Evolutionary conservation across 2,888 invertebrate genomes (phyloP).

Genomic region (Xestobium rufovillosum): DNA sequence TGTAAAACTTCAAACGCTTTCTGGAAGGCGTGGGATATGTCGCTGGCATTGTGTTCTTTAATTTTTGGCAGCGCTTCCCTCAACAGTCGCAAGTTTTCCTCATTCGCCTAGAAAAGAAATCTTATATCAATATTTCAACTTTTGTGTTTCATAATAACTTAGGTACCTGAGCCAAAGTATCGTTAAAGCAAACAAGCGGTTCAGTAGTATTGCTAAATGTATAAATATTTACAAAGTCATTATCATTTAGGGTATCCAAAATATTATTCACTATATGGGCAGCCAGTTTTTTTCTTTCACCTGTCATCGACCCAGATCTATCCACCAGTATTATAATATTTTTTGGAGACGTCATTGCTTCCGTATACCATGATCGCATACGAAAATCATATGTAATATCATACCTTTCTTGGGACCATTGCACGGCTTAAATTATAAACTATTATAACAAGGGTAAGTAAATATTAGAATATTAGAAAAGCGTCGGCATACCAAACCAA

Average conservation of each 20-base stretch:
- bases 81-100: constrained; percentile 39
- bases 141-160: neutral
- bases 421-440: constrained; percentile 50
- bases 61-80: constrained; percentile 37
- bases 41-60: constrained; percentile 29
- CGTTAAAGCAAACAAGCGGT: constrained; percentile 83
- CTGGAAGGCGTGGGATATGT: constrained; percentile 41
- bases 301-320: constrained; percentile 58
- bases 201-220: constrained; percentile 76
- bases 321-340: constrained; percentile 71
- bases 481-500: too few relatives aligned
- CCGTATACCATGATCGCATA: constrained; percentile 92
- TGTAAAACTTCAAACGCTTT: constrained; percentile 79
- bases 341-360: constrained; percentile 96
- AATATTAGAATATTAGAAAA: too few relatives aligned
- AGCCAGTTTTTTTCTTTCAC: constrained; percentile 68
- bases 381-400: constrained; percentile 85
- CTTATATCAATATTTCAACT: constrained; percentile 4
- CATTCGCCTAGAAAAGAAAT: constrained; percentile 35
- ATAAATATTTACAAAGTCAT: constrained; percentile 96
- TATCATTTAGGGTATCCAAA: constrained; percentile 91
- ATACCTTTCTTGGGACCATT: constrained; percentile 52
- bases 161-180: constrained; percentile 58
- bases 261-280: constrained; percentile 82
- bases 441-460: neutral